Evolutionary conservation across 1,140 invertebrate genomes (phyloP).

Genomic region (Eueides isabella): DNA sequence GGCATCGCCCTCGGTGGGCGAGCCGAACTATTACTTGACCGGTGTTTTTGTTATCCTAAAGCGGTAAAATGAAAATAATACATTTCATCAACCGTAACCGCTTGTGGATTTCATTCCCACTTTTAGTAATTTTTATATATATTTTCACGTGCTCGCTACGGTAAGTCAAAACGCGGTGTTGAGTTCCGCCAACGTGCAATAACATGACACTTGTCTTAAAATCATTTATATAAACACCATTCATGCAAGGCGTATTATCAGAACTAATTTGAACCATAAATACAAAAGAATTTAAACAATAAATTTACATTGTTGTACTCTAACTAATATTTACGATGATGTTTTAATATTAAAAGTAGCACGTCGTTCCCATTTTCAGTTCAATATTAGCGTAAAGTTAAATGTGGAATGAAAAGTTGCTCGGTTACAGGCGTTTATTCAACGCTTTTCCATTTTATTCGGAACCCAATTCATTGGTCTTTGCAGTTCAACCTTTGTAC

Average conservation of each 20-base stretch:
- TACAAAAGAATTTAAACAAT: neutral
- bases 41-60: too few relatives aligned
- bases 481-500: too few relatives aligned
- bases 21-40: too few relatives aligned
- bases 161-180: too few relatives aligned
- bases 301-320: neutral
- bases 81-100: neutral
- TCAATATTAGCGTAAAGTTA: neutral
- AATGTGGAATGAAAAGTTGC: slow-evolving; percentile 1
- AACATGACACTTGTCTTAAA: too few relatives aligned
- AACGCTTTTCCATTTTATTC: neutral
- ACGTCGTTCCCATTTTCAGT: neutral
- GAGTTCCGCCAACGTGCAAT: too few relatives aligned
- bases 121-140: too few relatives aligned
- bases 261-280: neutral
- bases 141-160: too few relatives aligned
- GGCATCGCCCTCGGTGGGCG: too few relatives aligned
- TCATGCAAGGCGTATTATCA: neutral
- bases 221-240: too few relatives aligned
- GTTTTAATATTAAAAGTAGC: neutral
- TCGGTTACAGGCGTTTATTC: neutral
- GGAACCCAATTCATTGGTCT: neutral
- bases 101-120: too few relatives aligned
- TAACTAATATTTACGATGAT: neutral
- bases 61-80: too few relatives aligned